Percentiles rank a stretch among this genome's conserved stretches.
These are phyloP conservation scores for Nomia melanderi DNA, from an alignment of 1,140 invertebrate genomes.

Conservation along the genomic window DNA sequence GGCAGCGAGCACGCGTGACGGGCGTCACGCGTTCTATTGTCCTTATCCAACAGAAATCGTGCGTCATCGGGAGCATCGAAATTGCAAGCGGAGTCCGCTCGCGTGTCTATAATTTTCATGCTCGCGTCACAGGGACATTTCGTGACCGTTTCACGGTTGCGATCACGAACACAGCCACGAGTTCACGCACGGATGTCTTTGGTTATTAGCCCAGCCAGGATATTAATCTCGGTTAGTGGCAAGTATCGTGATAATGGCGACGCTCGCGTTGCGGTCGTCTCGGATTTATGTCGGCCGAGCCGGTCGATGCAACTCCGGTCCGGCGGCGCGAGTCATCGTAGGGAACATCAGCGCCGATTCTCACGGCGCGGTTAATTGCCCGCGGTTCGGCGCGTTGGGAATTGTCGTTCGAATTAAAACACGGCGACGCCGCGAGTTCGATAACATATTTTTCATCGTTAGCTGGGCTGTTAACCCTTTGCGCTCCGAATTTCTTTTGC, in stretches of 20 bases:
- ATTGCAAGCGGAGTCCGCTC: neutral
- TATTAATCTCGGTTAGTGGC: slow-evolving; percentile 59
- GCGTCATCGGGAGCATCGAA: neutral
- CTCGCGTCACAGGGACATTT: slow-evolving; percentile 14
- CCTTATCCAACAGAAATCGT: neutral
- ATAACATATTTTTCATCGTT: slow-evolving; percentile 33
- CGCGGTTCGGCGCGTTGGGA: neutral
- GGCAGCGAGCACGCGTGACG: neutral
- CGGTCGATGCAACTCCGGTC: neutral
- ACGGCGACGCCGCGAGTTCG: neutral
- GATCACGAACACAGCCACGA: neutral
- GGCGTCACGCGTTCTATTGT: neutral
- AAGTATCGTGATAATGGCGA: slow-evolving; percentile 60
- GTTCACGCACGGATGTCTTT: slow-evolving; percentile 40
- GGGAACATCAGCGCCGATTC: neutral
- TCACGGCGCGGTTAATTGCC: slow-evolving; percentile 23
- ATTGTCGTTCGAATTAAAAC: slow-evolving; percentile 22
- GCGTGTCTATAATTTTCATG: slow-evolving; percentile 32
- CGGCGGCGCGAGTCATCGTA: neutral
- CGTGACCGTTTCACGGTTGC: slow-evolving; percentile 2
- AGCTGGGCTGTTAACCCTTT: neutral
- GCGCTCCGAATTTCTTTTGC: too few relatives aligned
- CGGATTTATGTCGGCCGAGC: slow-evolving; percentile 53
- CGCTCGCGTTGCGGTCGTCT: slow-evolving; percentile 49
- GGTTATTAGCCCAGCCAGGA: slow-evolving; percentile 53